Base-by-base conservation (phyloP, 2,888 invertebrate genomes). In the Callinectes sapidus region DNA sequence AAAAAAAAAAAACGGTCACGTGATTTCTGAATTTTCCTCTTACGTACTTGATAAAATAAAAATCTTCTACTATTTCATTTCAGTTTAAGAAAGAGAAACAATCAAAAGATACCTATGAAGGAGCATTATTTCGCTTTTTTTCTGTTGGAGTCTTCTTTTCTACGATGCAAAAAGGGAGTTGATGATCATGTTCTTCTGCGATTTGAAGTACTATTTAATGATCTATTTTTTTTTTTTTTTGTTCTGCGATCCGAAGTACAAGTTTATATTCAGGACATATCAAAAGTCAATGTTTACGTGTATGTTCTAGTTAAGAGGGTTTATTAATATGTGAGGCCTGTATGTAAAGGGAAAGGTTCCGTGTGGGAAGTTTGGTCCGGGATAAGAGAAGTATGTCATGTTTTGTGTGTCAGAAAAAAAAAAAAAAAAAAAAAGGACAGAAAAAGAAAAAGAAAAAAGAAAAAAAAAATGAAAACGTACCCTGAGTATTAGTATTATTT, bases 381-480 rank as follows among this genome's bases (percentile, higher is more conserved):
- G 3, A 18, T 13, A 14, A 81, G 35, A 35, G 6, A 81, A 16
- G 16, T 81, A 18, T 35, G 81, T 1, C 81, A 81, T 16, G 14
- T 35, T 81, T 81, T 81, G 35, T 81, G 35, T 32, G 81, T 81
- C 81, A 81, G 32, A 81, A 81, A 35, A 16, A n/a, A n/a, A n/a
- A n/a, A n/a, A n/a, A n/a, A n/a, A n/a, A n/a, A n/a, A n/a, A n/a
- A n/a, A n/a, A n/a, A n/a, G n/a, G n/a, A n/a, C n/a, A n/a, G n/a
- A n/a, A n/a, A n/a, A n/a, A n/a, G n/a, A n/a, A n/a, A n/a, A n/a
- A n/a, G n/a, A n/a, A n/a, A n/a, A n/a, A n/a, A n/a, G n/a, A n/a
- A n/a, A n/a, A n/a, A n/a, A n/a, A n/a, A n/a, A 32, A 35, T 81
- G 81, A n/a, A 81, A n/a, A 35, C 81, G 81, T 81, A 81, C 18